Evolutionary conservation across 2,797 vertebrate genomes (phyloP).

Genomic region (Diglossa cyanea): DNA sequence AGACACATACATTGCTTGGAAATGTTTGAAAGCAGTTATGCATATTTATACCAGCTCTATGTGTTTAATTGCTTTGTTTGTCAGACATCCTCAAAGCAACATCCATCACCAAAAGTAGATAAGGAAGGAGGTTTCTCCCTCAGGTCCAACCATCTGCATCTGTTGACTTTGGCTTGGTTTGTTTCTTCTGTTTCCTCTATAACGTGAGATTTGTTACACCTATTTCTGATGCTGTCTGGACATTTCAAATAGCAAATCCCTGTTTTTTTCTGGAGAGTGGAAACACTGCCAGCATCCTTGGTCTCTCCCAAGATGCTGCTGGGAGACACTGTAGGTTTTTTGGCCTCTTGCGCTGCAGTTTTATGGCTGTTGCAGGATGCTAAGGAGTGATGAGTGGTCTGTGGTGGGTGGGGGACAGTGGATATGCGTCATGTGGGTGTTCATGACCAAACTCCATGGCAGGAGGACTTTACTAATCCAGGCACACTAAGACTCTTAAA

Average conservation of each 20-base stretch:
- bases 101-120: neutral
- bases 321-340: neutral
- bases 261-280: rapidly evolving
- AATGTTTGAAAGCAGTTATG: neutral
- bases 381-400: neutral
- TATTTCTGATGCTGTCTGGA: neutral
- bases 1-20: neutral
- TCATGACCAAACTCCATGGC: neutral
- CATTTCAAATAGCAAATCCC: neutral
- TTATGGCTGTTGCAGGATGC: neutral
- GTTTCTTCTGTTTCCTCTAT: neutral
- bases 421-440: neutral
- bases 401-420: neutral
- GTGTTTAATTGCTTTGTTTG: neutral
- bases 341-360: neutral
- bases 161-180: neutral
- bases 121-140: neutral
- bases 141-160: neutral
- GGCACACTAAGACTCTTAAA: neutral
- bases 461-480: neutral
- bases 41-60: neutral
- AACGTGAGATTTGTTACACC: neutral
- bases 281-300: neutral
- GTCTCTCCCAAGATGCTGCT: neutral
- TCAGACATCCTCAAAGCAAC: neutral